These are phyloP conservation scores for Monochamus alternatus DNA, from an alignment of 2,888 invertebrate species.

Conservation along the genomic window DNA sequence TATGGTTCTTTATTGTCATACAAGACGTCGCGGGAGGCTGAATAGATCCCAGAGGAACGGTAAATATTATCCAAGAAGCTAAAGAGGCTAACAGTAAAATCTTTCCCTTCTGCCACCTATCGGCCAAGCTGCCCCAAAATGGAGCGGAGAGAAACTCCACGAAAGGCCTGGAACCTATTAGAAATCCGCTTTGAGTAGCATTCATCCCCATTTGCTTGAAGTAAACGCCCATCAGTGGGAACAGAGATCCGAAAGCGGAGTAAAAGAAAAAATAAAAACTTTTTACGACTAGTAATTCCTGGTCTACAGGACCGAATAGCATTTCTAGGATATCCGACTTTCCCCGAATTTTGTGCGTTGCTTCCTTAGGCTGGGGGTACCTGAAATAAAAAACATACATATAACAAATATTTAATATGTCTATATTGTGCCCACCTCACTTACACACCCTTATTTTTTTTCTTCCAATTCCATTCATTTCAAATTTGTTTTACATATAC, in stretches of 20 bases:
- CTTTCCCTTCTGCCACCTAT: constrained; percentile 89
- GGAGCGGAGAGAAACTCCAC: constrained; percentile 98
- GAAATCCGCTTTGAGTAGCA: constrained; percentile 92
- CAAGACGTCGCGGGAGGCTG: constrained; percentile 95
- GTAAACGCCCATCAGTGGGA: constrained; percentile 98
- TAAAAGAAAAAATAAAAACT: constrained; percentile 99
- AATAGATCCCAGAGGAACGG: constrained; percentile 95
- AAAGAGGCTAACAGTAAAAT: constrained; percentile 91
- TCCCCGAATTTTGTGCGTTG: constrained; percentile 91
- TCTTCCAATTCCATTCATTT: too few relatives aligned
- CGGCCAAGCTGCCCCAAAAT: constrained; percentile 97
- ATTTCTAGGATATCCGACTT: constrained; percentile 88
- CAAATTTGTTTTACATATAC: too few relatives aligned
- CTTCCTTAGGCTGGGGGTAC: constrained; percentile 90
- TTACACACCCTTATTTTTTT: too few relatives aligned
- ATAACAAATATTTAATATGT: too few relatives aligned
- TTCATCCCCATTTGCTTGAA: constrained; percentile 99
- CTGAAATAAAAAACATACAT: constrained; percentile 68
- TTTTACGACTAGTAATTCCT: constrained; percentile 94
- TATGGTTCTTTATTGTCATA: constrained; percentile 78
- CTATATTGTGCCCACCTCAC: too few relatives aligned
- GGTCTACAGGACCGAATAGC: constrained; percentile 88
- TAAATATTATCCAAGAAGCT: constrained; percentile 97
- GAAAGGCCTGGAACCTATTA: constrained; percentile 97
- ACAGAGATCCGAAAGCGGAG: constrained; percentile 97